phyloP scores from a whole-genome alignment of 1,140 invertebrate species.

The Euglossa dilemma region DNA sequence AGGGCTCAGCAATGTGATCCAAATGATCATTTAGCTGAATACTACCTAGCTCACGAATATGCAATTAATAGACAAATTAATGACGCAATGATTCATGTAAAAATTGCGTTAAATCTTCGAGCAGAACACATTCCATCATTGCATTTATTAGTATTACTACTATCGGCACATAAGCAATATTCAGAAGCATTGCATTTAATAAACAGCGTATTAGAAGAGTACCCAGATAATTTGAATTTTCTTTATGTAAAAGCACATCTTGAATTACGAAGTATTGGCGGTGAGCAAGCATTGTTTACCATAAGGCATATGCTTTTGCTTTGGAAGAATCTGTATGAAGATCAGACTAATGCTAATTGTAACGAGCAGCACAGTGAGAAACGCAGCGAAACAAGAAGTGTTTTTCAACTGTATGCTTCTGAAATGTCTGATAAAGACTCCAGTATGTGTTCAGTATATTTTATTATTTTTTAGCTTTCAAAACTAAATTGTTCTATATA shows the following conservation, averaged over 20 bases:
- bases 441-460: constrained; percentile 83
- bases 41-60: constrained; percentile 94
- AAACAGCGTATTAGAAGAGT: constrained; percentile 91
- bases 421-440: constrained; percentile 94
- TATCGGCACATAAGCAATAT: constrained; percentile 92
- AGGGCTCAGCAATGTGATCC: constrained; percentile 91
- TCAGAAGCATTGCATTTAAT: constrained; percentile 91
- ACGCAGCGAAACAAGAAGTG: constrained; percentile 87
- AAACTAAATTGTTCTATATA: background rate
- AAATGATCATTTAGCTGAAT: constrained; percentile 93
- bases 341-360: constrained; percentile 84
- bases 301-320: constrained; percentile 94
- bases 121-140: constrained; percentile 93
- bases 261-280: constrained; percentile 90
- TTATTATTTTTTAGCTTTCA: constrained; percentile 28
- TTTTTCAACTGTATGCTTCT: constrained; percentile 88
- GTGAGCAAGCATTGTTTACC: constrained; percentile 91
- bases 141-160: constrained; percentile 91
- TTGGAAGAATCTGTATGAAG: constrained; percentile 93
- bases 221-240: constrained; percentile 95
- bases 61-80: constrained; percentile 90
- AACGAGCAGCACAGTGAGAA: constrained; percentile 86
- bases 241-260: constrained; percentile 93
- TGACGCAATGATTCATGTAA: constrained; percentile 91
- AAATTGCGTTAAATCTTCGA: constrained; percentile 87